Percentiles rank a stretch among this genome's conserved stretches.
phyloP scores from a whole-genome alignment of 2,113 vertebrate genomes.

The Mustela nigripes region DNA sequence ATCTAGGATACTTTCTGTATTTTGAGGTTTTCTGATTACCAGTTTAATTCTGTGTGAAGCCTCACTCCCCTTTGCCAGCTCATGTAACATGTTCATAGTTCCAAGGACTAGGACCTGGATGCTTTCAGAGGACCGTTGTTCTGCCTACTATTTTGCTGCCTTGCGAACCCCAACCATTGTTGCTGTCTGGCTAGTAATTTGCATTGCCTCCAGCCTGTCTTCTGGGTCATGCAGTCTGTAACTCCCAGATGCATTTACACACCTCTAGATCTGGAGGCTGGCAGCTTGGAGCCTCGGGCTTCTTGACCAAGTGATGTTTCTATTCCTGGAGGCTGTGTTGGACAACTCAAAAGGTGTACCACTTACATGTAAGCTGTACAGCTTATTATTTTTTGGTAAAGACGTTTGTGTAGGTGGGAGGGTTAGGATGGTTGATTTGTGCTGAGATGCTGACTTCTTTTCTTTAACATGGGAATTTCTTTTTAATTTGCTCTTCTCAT shows the following conservation, averaged over 20 bases:
- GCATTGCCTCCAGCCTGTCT: neutral
- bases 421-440: neutral
- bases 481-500: neutral
- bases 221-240: neutral
- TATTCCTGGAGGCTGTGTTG: neutral
- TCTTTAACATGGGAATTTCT: neutral
- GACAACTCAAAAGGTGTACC: neutral
- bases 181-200: neutral
- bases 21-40: neutral
- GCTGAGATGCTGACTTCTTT: neutral
- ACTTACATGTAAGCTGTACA: too few species aligned
- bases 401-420: neutral
- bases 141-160: neutral
- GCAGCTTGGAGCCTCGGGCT: accelerated
- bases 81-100: neutral
- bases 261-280: neutral
- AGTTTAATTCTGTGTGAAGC: neutral
- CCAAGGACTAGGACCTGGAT: neutral
- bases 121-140: neutral
- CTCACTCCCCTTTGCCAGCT: neutral
- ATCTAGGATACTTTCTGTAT: neutral
- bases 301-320: neutral
- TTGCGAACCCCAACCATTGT: neutral
- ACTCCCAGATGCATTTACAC: neutral
- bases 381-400: neutral